Conservation (phyloP, 2,797 vertebrate species). For the Helarctos malayanus region DNA sequence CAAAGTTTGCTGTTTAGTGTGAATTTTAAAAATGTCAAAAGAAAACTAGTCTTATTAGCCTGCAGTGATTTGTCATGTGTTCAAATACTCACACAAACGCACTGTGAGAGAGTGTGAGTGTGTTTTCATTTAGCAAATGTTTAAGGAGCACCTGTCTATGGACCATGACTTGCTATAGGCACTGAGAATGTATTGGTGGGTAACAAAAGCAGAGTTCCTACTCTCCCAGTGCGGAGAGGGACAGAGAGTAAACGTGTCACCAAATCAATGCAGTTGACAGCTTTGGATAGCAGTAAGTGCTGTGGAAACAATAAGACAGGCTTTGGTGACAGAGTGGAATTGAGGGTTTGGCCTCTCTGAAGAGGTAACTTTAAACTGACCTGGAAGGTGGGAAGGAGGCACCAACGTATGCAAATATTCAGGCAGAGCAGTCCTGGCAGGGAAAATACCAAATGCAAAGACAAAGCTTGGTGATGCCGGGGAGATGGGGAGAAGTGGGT, state of each 20-base stretch:
- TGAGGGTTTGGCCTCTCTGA: neutral
- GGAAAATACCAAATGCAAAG: neutral
- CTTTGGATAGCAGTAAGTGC: neutral
- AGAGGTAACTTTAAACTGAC: neutral
- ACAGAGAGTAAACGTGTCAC: neutral
- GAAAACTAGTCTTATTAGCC: neutral
- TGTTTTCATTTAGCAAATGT: neutral
- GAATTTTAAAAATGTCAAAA: neutral
- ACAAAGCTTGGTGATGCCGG: neutral
- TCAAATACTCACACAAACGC: neutral
- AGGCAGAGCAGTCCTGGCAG: neutral
- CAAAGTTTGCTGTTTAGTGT: neutral
- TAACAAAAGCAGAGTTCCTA: neutral
- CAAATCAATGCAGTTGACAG: neutral
- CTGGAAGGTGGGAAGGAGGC: neutral
- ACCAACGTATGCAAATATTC: neutral
- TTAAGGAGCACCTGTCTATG: neutral
- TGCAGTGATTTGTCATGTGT: neutral
- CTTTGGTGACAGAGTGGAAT: neutral
- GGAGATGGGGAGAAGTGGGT: neutral
- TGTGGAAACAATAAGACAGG: neutral
- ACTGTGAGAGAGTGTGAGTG: neutral
- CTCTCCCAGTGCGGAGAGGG: neutral
- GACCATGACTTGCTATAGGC: neutral
- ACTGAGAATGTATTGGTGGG: neutral